phyloP scores from a whole-genome alignment of 2,113 vertebrate species.

The Ceyx cyanopectus region DNA sequence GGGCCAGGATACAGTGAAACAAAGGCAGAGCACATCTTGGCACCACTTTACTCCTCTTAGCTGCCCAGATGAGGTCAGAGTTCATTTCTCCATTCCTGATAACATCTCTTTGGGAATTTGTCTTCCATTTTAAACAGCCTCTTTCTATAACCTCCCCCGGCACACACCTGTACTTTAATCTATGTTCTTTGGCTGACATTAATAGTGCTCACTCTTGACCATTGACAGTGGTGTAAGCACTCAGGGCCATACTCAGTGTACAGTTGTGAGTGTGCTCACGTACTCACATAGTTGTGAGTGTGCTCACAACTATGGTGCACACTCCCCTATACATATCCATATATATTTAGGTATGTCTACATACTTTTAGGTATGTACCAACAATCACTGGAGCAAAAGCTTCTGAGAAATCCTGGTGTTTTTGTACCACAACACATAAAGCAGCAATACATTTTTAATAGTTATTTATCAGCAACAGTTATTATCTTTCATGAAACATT shows the following conservation, averaged over 20 bases:
- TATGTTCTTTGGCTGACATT: not conserved
- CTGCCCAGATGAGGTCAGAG: not conserved
- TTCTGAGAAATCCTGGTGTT: not conserved
- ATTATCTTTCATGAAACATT: not conserved
- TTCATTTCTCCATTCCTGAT: not conserved
- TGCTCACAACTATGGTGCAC: not conserved
- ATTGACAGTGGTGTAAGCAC: not conserved
- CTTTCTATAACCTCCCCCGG: not conserved
- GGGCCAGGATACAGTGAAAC: not conserved
- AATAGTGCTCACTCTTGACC: rapidly evolving
- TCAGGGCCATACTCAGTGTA: not conserved
- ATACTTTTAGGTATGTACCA: not conserved
- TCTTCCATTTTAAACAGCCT: not conserved
- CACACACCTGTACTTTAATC: not conserved
- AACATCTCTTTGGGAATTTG: not conserved
- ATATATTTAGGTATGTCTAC: not conserved
- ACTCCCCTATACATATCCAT: not conserved
- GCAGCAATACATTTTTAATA: not conserved
- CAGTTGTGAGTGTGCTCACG: no score
- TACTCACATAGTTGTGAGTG: no score
- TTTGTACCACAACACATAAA: not conserved
- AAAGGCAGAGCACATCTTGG: not conserved
- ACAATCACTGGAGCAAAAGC: not conserved
- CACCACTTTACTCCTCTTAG: not conserved
- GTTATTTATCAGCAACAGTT: not conserved